Conservation (phyloP, 2,888 invertebrate species). For the Ptychoptera contaminata region DNA sequence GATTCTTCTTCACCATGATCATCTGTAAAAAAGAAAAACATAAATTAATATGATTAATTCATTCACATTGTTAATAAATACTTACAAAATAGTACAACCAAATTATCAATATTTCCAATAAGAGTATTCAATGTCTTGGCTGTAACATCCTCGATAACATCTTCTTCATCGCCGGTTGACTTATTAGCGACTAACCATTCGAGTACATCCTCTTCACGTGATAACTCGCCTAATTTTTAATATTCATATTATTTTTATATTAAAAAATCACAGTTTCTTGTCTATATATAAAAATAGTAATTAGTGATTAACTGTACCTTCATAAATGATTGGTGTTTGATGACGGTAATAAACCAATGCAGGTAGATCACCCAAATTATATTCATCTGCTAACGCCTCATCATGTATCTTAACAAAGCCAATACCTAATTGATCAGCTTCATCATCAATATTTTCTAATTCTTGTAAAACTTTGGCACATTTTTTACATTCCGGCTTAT, state of each 20-base stretch:
- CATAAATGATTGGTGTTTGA: conserved; percentile 87
- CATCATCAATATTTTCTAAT: conserved; percentile 87
- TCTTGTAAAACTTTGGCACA: conserved; percentile 81
- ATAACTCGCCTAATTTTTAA: conserved; percentile 55
- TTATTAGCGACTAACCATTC: conserved; percentile 90
- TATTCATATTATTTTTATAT: neutral
- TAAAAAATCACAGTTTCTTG: neutral
- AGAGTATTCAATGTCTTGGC: conserved; percentile 73
- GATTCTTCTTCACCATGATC: conserved; percentile 82
- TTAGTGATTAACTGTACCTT: conserved; percentile 41
- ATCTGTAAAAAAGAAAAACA: conserved; percentile 48
- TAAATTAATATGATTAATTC: conserved; percentile 2
- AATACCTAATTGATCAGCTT: conserved; percentile 85
- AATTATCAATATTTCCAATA: conserved; percentile 77
- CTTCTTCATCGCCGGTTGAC: conserved; percentile 85
- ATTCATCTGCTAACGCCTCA: conserved; percentile 79
- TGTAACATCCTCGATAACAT: conserved; percentile 89
- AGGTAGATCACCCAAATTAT: conserved; percentile 76
- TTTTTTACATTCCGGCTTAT: conserved; percentile 84
- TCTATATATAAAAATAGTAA: neutral
- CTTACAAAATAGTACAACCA: conserved; percentile 87
- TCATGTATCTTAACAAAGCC: conserved; percentile 91
- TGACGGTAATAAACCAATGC: conserved; percentile 85
- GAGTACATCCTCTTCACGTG: conserved; percentile 78
- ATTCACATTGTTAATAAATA: conserved; percentile 18